Percentiles rank a stretch among this genome's conserved stretches.
Conservation (phyloP, 2,113 vertebrate species). For the Tylochromis polylepis region DNA sequence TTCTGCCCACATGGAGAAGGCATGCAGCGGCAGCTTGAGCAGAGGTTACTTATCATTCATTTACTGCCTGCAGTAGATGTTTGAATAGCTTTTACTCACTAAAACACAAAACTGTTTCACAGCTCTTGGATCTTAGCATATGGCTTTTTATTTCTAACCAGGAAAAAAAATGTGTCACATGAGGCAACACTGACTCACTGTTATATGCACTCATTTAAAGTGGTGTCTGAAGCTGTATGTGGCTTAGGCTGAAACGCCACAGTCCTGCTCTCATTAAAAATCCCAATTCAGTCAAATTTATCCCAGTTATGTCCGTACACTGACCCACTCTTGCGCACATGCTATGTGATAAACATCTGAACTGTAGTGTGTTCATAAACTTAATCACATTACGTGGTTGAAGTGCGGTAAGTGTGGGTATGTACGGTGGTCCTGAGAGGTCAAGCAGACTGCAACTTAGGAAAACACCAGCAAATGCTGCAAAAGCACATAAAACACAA, state of each 20-base stretch:
- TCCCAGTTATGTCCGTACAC: not conserved
- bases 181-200: not conserved
- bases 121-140: not conserved
- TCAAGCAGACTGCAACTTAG: not conserved
- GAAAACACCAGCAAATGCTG: not conserved
- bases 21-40: not conserved
- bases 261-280: not conserved
- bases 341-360: not conserved
- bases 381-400: not conserved
- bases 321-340: not conserved
- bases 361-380: not conserved
- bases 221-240: not conserved
- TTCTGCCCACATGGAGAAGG: not conserved
- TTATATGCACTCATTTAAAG: not conserved
- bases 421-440: not conserved
- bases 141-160: not conserved
- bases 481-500: not conserved
- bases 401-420: not conserved
- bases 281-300: not conserved
- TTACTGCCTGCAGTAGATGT: not conserved
- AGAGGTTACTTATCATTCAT: not conserved
- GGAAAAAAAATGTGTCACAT: not conserved
- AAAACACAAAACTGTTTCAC: not conserved
- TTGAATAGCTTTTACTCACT: conserved; percentile 6
- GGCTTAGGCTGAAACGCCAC: not conserved